Evolutionary conservation across 1,140 invertebrate genomes (phyloP).

Genomic region (Calycopis cecrops): DNA sequence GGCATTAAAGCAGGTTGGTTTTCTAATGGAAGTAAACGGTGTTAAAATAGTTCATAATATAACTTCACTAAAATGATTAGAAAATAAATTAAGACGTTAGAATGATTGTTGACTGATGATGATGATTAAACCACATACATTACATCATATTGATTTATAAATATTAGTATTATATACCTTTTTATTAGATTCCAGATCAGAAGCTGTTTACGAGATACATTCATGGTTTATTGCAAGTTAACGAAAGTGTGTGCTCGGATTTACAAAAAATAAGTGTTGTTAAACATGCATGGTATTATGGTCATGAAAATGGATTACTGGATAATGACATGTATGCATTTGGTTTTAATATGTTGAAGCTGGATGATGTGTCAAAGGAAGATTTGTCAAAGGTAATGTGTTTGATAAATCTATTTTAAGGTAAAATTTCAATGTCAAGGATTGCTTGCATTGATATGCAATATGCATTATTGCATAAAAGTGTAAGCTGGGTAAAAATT

Average conservation of each 20-base stretch:
- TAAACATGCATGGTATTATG: conserved; percentile 55
- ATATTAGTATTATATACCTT: conserved; percentile 14
- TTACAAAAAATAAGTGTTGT: conserved; percentile 48
- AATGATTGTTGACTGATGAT: too few relatives aligned
- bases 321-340: conserved; percentile 59
- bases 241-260: conserved; percentile 45
- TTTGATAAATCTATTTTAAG: neutral
- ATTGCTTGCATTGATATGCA: too few relatives aligned
- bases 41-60: conserved; percentile 9
- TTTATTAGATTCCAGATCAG: conserved; percentile 55
- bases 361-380: conserved; percentile 40
- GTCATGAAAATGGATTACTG: conserved; percentile 51
- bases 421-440: too few relatives aligned
- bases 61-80: too few relatives aligned
- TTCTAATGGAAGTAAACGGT: neutral
- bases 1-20: conserved; percentile 48
- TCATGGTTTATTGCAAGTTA: conserved; percentile 44
- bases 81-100: too few relatives aligned
- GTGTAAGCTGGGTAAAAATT: too few relatives aligned
- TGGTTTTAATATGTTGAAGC: conserved; percentile 52
- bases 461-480: too few relatives aligned
- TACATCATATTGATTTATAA: conserved; percentile 2
- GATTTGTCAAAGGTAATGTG: conserved; percentile 47
- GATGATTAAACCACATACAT: too few relatives aligned
- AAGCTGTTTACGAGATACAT: conserved; percentile 57